Percentiles rank a stretch among this genome's conserved stretches.
These are phyloP conservation scores for Latrodectus elegans DNA, from an alignment of 2,888 invertebrate species.

Conservation along the genomic window DNA sequence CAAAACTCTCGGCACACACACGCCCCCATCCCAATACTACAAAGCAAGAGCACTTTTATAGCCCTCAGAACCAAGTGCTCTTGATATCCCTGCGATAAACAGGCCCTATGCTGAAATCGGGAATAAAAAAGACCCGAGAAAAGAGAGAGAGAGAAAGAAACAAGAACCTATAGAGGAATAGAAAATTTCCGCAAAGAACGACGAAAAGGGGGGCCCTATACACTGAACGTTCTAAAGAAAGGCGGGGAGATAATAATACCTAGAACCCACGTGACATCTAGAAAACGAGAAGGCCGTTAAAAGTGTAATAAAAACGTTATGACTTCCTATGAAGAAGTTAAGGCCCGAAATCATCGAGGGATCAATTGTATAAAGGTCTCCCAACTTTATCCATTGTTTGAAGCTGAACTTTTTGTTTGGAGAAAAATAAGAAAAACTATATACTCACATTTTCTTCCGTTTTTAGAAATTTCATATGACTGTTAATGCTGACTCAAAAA, in stretches of 20 bases:
- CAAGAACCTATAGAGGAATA: neutral
- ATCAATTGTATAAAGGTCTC: constrained; percentile 67
- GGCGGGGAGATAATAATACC: constrained; percentile 57
- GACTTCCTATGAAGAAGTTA: constrained; percentile 67
- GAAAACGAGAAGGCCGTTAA: constrained; percentile 65
- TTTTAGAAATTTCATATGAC: constrained; percentile 54
- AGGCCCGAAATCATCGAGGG: constrained; percentile 56
- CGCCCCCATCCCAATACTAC: constrained; percentile 15
- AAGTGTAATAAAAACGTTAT: constrained; percentile 69
- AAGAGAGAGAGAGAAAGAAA: neutral
- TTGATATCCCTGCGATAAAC: constrained; percentile 60
- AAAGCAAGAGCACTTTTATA: constrained; percentile 58
- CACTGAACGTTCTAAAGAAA: neutral
- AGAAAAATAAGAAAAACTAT: constrained; percentile 29
- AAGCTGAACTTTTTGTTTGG: constrained; percentile 29
- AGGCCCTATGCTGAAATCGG: constrained; percentile 47
- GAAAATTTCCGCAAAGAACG: constrained; percentile 31
- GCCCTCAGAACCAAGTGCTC: constrained; percentile 62
- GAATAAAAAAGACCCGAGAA: constrained; percentile 14
- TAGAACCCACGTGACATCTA: constrained; percentile 62
- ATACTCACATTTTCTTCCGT: constrained; percentile 26
- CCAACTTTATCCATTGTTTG: constrained; percentile 63
- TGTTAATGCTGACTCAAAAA: constrained; percentile 60
- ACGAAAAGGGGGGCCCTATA: neutral
- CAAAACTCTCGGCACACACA: neutral